Evolutionary conservation across 2,888 invertebrate species (phyloP), one percentile per base, ranked within the genome.

Genomic region (Drosophila neotestacea): DNA sequence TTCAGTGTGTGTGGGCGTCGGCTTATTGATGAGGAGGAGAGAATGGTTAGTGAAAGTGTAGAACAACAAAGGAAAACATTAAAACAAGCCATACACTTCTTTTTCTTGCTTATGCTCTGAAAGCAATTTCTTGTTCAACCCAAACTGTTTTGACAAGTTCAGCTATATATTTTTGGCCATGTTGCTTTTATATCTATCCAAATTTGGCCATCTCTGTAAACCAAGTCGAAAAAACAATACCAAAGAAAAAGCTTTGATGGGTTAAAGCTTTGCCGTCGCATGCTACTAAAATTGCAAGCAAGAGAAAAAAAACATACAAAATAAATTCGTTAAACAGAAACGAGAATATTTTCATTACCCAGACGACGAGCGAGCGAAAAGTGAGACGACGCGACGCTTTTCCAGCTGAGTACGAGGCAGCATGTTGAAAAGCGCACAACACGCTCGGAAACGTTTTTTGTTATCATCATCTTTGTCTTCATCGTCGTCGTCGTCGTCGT

Each of bases 341-440:
- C 63, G 54, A 69, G 63, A 52, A 68, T 63, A 72, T 79, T 68
- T 73, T 73, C 60, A 60, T 70, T 69, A 42, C 70, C 73, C 73
- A 55, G 76, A 68, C 69, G 62, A 44, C 36, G 27, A 38, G 55
- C 74, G 41, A 73, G 59, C 70, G 68, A 41, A 58, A 79, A 74
- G 41, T 56, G 52, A 52, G 56, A 63, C 72, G 58, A 68, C 22
- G 22, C 22, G 22, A 22, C 75, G 83, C 69, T 85, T 85, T 81
- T 84, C 80, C 80, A 86, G 82, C 85, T 85, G 85, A 86, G 84
- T 82, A 77, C 79, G 70, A 74, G 69, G 55, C 85, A 84, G 86
- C 81, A 84, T 84, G 85, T 84, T 80, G 81, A 84, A 81, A 73
- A 81, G 84, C 85, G 79, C 76, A 85, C 80, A 86, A 73, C 86